Percentiles rank a stretch among this genome's conserved stretches.
phyloP scores from a whole-genome alignment of 2,113 vertebrate genomes.

The Gymnocephalus cernua region DNA sequence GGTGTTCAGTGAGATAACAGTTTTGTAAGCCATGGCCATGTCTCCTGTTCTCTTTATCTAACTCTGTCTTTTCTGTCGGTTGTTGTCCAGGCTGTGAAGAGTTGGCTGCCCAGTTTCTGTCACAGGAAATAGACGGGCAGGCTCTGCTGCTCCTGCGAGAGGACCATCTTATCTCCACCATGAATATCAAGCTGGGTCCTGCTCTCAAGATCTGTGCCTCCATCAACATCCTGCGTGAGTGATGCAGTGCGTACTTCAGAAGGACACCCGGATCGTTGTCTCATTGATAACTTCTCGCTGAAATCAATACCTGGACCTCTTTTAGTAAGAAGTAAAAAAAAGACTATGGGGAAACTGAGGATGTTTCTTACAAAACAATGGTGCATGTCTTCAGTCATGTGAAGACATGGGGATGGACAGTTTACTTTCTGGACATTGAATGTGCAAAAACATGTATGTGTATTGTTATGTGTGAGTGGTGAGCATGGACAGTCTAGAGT shows the following conservation, averaged over 20 bases:
- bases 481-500: conserved; percentile 23
- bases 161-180: conserved; percentile 98
- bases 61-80: background rate
- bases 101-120: conserved; percentile 94
- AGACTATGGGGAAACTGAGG: conserved; percentile 11
- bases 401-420: conserved; percentile 14
- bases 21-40: background rate
- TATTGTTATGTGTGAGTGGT: conserved; percentile 39
- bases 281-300: conserved; percentile 21
- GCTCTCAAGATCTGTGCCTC: conserved; percentile 99
- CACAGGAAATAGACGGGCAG: conserved; percentile 98
- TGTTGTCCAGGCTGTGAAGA: conserved; percentile 92
- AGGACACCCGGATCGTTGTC: background rate
- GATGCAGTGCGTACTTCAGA: conserved; percentile 58
- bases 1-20: conserved; percentile 10
- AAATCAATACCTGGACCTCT: conserved; percentile 25
- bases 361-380: conserved; percentile 4
- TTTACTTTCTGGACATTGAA: conserved; percentile 72
- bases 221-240: conserved; percentile 96
- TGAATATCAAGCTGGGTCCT: conserved; percentile 98
- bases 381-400: conserved; percentile 26
- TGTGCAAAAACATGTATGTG: conserved; percentile 61
- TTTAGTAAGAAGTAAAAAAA: conserved; percentile 6
- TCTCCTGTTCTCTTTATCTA: background rate
- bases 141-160: conserved; percentile 95